These are phyloP conservation scores for Anguilla anguilla DNA, from an alignment of 2,797 vertebrate species.

Conservation along the genomic window DNA sequence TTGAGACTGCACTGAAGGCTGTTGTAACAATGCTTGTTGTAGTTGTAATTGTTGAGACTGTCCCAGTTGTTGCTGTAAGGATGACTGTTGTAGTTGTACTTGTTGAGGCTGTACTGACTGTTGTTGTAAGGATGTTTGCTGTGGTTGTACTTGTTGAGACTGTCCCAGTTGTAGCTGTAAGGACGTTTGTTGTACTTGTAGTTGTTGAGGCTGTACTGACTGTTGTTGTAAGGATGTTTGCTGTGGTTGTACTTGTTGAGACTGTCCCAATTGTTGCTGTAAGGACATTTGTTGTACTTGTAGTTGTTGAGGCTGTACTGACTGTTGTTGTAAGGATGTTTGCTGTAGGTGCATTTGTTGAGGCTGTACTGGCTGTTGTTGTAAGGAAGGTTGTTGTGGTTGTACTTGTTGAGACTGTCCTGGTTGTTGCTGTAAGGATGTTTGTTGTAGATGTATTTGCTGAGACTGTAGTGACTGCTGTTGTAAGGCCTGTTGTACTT, in stretches of 20 bases:
- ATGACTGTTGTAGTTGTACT: constrained; percentile 19
- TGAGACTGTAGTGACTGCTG: constrained; percentile 44
- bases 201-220: constrained; percentile 20
- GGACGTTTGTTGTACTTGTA: constrained; percentile 30
- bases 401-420: constrained; percentile 32
- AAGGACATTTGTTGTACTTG: constrained; percentile 6
- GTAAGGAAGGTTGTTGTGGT: constrained; percentile 9
- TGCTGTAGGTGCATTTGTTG: constrained; percentile 27
- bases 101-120: constrained; percentile 26
- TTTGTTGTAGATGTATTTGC: constrained; percentile 15
- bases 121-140: background rate
- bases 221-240: constrained; percentile 25
- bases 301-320: constrained; percentile 41
- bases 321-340: constrained; percentile 34
- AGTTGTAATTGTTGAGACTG: constrained; percentile 34
- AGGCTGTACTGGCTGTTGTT: constrained; percentile 33
- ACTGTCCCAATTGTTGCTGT: constrained; percentile 33
- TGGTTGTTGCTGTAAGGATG: constrained; percentile 30
- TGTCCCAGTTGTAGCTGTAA: constrained; percentile 33
- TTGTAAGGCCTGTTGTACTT: constrained; percentile 28
- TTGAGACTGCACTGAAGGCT: constrained; percentile 10
- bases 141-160: constrained; percentile 29
- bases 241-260: constrained; percentile 29
- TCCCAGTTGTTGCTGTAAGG: constrained; percentile 30
- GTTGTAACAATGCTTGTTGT: background rate